A percentile compares a stretch with the other conserved stretches of the same genome.
These are phyloP conservation scores for Distichodus sexfasciatus DNA, from an alignment of 2,797 vertebrate genomes.

Conservation along the genomic window DNA sequence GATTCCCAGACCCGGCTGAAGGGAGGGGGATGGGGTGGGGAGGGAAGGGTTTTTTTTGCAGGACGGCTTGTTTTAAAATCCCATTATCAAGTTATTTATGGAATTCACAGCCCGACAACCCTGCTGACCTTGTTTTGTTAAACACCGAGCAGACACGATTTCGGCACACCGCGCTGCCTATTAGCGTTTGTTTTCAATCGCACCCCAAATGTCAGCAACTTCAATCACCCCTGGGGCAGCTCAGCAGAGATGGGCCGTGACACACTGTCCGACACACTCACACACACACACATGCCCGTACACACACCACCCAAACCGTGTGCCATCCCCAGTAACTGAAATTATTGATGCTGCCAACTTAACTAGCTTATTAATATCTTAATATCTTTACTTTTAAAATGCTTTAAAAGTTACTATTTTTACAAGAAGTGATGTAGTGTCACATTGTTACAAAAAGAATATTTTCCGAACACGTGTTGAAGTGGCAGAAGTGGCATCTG, in stretches of 20 bases:
- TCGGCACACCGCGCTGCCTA: constrained; percentile 83
- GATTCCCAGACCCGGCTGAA: constrained; percentile 42
- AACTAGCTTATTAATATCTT: too few relatives aligned
- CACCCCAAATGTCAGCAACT: constrained; percentile 95
- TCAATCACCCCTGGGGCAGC: constrained; percentile 87
- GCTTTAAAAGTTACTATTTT: too few relatives aligned
- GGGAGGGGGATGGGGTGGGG: constrained; percentile 32
- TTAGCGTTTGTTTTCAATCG: constrained; percentile 93
- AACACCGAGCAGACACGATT: constrained; percentile 99
- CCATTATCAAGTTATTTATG: constrained; percentile 99
- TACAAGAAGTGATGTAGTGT: too few relatives aligned
- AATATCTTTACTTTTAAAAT: too few relatives aligned
- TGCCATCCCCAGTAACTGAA: too few relatives aligned
- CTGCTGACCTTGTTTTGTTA: constrained; percentile 98
- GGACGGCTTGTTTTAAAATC: constrained; percentile 99
- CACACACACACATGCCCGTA: not conserved
- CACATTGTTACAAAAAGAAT: too few relatives aligned
- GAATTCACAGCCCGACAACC: constrained; percentile 93
- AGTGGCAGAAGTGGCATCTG: too few relatives aligned
- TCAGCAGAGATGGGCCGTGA: constrained; percentile 34
- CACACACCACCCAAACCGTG: not conserved
- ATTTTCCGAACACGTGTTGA: too few relatives aligned
- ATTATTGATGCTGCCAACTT: too few relatives aligned
- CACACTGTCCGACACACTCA: constrained; percentile 22
- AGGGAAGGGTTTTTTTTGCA: constrained; percentile 73